A percentile compares a stretch with the other conserved stretches of the same genome.
phyloP scores from a whole-genome alignment of 2,797 vertebrate species.

The Pempheris klunzingeri region DNA sequence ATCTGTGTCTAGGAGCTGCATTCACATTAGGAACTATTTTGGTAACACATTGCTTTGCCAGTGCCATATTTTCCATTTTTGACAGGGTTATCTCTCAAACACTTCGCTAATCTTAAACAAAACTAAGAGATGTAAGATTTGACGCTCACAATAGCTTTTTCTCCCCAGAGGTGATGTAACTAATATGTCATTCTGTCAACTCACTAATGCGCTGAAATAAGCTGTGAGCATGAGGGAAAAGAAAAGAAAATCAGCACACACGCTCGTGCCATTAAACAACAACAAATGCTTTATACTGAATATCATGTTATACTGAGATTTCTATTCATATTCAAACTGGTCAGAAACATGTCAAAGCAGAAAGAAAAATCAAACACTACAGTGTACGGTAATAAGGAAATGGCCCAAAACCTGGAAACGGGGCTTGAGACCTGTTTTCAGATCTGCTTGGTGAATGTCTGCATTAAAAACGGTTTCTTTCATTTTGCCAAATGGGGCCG shows the following conservation, averaged over 20 bases:
- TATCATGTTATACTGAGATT: not conserved
- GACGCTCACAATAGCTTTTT: constrained; percentile 35
- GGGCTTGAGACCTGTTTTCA: constrained; percentile 47
- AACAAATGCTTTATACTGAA: not conserved
- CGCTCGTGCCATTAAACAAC: constrained; percentile 14
- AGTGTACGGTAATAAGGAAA: constrained; percentile 10
- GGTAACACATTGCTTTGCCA: not conserved
- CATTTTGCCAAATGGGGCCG: constrained; percentile 73
- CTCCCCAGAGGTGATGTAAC: constrained; percentile 43
- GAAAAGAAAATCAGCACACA: not conserved
- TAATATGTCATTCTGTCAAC: constrained; percentile 59
- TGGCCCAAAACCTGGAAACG: constrained; percentile 39
- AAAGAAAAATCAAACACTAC: constrained; percentile 11
- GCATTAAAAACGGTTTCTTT: constrained; percentile 72
- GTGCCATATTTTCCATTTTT: constrained; percentile 12
- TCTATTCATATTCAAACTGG: constrained; percentile 12
- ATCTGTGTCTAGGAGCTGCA: constrained; percentile 18
- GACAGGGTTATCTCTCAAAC: constrained; percentile 33
- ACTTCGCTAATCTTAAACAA: constrained; percentile 48
- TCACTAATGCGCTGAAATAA: constrained; percentile 37
- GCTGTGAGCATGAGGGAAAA: not conserved
- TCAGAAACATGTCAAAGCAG: not conserved
- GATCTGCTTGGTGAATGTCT: constrained; percentile 56
- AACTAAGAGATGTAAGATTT: constrained; percentile 48
- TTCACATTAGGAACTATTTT: not conserved